Evolutionary conservation across 1,140 invertebrate genomes (phyloP), one percentile per base, ranked within the genome.

Genomic region (Drosophila cardini): DNA sequence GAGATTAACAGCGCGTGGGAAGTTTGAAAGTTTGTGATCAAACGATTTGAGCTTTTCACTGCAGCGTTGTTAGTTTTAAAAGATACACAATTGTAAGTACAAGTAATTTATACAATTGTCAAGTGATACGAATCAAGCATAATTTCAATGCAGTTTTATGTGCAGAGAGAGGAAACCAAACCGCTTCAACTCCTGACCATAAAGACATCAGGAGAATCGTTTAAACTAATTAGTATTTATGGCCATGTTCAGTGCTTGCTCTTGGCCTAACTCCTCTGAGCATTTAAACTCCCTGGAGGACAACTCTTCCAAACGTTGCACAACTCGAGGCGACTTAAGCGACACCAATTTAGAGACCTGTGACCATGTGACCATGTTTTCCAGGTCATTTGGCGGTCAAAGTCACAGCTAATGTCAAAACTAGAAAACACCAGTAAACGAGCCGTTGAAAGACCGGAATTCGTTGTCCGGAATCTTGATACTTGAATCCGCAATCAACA

Each of bases 141-240:
- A 30, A 46, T 45, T 61, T 26, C 40, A 34, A 68, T 60, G 45
- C 40, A 61, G 48, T 42, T 70, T 74, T 72, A 72, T 72, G 63
- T 40, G 46, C 55, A 72, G 58, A 9, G 38, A 65, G 34, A 58
- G 55, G 52, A 67, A 34, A 43, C 6, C 53, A 26, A 40, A 4
- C 46, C 43, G 34, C 18, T 50, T 43, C 48, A 42, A 15, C 69
- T 43, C 50, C 26, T 69, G 40, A 67, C 36, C 34, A 65, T 57
- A 34, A 11, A 67, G 45, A 50, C 38, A 63, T 58, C 69, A 67
- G 42, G 36, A 64, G 38, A 70, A 38, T 52, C 48, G 64, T 63
- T 50, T 42, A 62, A 70, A 30, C 71, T 81, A 78, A 86, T 84
- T 85, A 72, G 43, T 78, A 85, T 81, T 77, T 81, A 73, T 73